Evolutionary conservation across 2,797 vertebrate species (phyloP).

Genomic region (Falco berigora): DNA sequence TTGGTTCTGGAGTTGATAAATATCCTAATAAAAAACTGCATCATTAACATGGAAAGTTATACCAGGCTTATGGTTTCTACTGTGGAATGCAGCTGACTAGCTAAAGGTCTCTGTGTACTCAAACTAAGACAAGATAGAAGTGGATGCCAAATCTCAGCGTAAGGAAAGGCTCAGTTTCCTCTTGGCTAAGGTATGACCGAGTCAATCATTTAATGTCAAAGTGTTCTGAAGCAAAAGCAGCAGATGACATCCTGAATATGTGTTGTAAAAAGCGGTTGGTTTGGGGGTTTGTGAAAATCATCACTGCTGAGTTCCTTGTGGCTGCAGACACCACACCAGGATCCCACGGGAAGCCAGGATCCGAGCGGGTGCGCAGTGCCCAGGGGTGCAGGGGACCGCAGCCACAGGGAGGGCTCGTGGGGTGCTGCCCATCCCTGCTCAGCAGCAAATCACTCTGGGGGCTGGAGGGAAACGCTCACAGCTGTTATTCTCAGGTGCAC

Average conservation of each 20-base stretch:
- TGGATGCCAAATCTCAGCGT: rapidly evolving
- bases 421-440: not conserved
- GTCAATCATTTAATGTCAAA: not conserved
- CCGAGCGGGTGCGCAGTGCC: rapidly evolving
- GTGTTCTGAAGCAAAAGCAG: not conserved
- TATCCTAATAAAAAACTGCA: not conserved
- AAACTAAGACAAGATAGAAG: not conserved
- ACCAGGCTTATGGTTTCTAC: not conserved
- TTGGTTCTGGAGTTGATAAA: not conserved
- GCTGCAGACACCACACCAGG: not conserved
- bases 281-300: not conserved
- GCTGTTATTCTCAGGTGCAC: not conserved
- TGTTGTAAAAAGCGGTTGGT: not conserved
- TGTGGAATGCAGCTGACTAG: not conserved
- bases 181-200: not conserved
- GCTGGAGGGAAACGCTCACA: not conserved
- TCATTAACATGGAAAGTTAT: not conserved
- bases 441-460: not conserved
- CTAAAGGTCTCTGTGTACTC: not conserved
- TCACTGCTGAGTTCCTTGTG: not conserved
- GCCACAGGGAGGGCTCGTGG: rapidly evolving
- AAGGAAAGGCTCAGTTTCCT: not conserved
- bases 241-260: not conserved
- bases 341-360: not conserved
- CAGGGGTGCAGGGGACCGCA: not conserved